These are phyloP conservation scores for Orestias chungarensis DNA, from an alignment of 2,797 vertebrate species.

Conservation along the genomic window DNA sequence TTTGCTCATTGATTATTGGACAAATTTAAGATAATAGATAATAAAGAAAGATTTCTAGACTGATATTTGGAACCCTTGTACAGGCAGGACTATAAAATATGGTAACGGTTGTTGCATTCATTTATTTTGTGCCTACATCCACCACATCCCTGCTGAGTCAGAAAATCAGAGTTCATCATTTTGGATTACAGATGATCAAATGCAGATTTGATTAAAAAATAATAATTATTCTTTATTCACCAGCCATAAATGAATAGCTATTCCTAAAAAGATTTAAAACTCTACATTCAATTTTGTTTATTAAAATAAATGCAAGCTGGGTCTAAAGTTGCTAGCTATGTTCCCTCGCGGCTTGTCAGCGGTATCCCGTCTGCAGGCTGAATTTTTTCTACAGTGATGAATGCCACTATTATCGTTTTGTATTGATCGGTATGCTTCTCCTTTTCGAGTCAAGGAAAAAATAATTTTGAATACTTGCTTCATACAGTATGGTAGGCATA, in stretches of 20 bases:
- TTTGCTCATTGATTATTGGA: not conserved
- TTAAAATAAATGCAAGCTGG: not conserved
- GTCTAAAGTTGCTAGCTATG: no score
- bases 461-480: not conserved
- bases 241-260: not conserved
- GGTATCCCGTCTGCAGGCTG: not conserved
- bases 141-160: not conserved
- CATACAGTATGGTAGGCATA: not conserved
- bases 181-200: not conserved
- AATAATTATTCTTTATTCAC: not conserved
- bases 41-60: no score
- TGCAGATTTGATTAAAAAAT: not conserved
- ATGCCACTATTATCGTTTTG: no score
- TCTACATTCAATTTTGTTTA: not conserved
- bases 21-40: no score
- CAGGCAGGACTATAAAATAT: not conserved
- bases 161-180: not conserved
- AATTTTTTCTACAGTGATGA: not conserved
- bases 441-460: no score
- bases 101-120: not conserved
- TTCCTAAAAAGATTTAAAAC: not conserved
- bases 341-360: no score
- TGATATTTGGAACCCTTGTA: conserved; percentile 11
- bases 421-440: no score
- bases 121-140: not conserved